Base-by-base conservation (phyloP, 1,140 invertebrate genomes). In the Drosophila tropicalis region DNA sequence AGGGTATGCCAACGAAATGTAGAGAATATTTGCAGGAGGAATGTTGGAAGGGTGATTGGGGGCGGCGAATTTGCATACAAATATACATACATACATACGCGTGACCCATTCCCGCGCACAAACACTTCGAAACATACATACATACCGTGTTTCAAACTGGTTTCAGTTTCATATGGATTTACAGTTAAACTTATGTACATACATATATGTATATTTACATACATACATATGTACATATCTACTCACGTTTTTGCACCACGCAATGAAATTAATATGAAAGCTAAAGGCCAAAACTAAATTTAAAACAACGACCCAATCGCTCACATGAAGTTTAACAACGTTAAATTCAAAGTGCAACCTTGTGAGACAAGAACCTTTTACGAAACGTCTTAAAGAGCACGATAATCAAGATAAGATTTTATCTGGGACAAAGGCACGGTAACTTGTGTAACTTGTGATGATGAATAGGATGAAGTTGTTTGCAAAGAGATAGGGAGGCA, bases 401-500 rank as follows among this genome's bases (percentile, higher is more conserved):
- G 10, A 58, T 34, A 58, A 58, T 58, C 19, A 5, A 58, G 32
- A 58, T 58, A 34, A 58, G 56, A 22, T 22, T 12, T 3, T 58
- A 39, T 39, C 56, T 58, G 15, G 56, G 5, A 58, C 44, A 51
- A 51, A 51, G 17, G 44, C 66, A 77, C 65, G 62, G 75, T 66
- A 78, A 75, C 22, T 58, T 58, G 32, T 39, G 56, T 58, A 36
- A 58, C 56, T 7, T 39, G 12, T 68, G 41, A 58, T 58, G 54
- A 60, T 60, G 29, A 36, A 32, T 22, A 12, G 7, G 36, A 76
- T 73, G 22, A 74, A 64, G 57, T 67, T 67, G 62, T 63, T 39
- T 22, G 67, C 54, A 77, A 77, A 77, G 51, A 66, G 62, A 57
- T 61, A 69, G 12, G 32, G 10, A 36, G 15, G 19, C 19, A 77